A percentile compares a stretch with the other conserved stretches of the same genome.
These are phyloP conservation scores for Anguilla marmorata DNA, from an alignment of 2,797 vertebrate species.

Conservation along the genomic window DNA sequence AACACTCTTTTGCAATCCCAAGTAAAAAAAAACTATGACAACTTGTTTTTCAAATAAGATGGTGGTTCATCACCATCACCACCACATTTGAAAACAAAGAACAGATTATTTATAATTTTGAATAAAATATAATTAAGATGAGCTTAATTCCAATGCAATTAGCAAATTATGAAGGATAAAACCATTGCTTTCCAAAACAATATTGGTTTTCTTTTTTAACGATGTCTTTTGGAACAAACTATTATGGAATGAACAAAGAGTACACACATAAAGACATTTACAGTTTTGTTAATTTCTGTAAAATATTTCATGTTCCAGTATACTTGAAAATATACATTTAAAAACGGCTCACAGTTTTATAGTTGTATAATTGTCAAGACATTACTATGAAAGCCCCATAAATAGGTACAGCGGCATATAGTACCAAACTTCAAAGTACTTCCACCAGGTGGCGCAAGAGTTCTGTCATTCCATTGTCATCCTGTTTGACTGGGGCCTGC, in stretches of 20 bases:
- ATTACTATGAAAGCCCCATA: neutral
- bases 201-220: neutral
- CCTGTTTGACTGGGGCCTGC: neutral
- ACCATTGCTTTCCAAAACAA: neutral
- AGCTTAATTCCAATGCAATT: neutral
- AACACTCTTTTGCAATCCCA: neutral
- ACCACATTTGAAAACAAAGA: neutral
- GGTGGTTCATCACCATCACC: neutral
- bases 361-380: neutral
- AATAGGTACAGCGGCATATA: neutral
- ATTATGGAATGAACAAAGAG: neutral
- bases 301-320: neutral
- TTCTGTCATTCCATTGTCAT: constrained; percentile 9
- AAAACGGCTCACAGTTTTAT: no score
- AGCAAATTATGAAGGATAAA: neutral
- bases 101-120: neutral
- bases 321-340: neutral
- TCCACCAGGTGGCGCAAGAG: constrained; percentile 15
- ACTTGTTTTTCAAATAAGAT: neutral
- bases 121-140: neutral
- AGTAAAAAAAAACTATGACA: neutral
- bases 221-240: neutral
- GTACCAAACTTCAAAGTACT: constrained; percentile 11
- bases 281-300: neutral
- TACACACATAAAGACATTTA: neutral